Percentiles rank a stretch among this genome's conserved stretches.
Conservation (phyloP, 2,113 vertebrate genomes). For the Taurulus bubalis region DNA sequence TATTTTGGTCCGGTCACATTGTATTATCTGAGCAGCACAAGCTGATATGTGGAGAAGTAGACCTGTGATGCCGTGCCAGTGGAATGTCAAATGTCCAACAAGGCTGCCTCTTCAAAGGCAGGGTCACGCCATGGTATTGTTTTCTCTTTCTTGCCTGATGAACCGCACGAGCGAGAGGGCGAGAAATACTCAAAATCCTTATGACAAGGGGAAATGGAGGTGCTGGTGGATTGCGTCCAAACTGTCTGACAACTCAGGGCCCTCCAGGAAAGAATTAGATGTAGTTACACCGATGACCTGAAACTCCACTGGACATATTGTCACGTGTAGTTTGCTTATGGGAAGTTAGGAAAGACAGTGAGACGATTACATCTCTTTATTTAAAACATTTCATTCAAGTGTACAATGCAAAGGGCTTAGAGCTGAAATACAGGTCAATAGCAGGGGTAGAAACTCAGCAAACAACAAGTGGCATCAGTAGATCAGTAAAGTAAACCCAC, state of each 20-base stretch:
- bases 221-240: slow-evolving; percentile 4
- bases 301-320: background rate
- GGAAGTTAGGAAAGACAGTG: background rate
- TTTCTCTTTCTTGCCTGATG: slow-evolving; percentile 34
- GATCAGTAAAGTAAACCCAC: background rate
- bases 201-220: slow-evolving; percentile 15
- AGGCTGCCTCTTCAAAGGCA: slow-evolving; percentile 51
- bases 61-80: slow-evolving; percentile 70
- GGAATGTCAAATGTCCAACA: slow-evolving; percentile 60
- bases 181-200: background rate
- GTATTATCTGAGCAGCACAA: slow-evolving; percentile 56
- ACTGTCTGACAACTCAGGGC: background rate
- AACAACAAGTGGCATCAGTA: background rate
- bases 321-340: background rate
- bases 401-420: background rate
- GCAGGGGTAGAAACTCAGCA: background rate
- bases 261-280: slow-evolving; percentile 6
- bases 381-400: background rate
- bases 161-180: slow-evolving; percentile 2
- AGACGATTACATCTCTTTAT: background rate
- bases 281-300: background rate
- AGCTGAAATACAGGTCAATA: background rate
- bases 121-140: slow-evolving; percentile 25
- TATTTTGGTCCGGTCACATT: slow-evolving; percentile 59
- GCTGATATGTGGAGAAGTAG: slow-evolving; percentile 62